phyloP scores from a whole-genome alignment of 2,797 vertebrate genomes.

The Acropternis orthonyx region DNA sequence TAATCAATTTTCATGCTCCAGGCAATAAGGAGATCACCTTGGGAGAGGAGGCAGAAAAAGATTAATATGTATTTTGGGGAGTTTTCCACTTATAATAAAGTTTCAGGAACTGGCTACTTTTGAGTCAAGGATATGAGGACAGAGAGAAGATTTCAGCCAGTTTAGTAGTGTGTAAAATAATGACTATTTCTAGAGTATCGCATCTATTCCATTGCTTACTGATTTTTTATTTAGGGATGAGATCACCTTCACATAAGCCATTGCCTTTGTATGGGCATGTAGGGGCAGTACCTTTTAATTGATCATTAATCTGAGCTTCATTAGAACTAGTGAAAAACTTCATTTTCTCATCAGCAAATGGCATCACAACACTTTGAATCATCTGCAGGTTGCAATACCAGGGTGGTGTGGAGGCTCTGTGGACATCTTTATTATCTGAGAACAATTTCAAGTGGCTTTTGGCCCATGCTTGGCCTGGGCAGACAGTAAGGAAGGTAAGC shows the following conservation, averaged over 20 bases:
- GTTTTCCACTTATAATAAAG: background rate
- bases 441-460: background rate
- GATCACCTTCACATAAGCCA: background rate
- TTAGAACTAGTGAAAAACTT: background rate
- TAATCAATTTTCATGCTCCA: constrained; percentile 35
- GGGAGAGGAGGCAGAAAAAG: background rate
- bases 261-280: background rate
- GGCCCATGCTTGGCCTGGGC: background rate
- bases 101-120: background rate
- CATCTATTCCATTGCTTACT: background rate
- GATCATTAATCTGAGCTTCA: background rate
- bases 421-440: background rate
- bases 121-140: background rate
- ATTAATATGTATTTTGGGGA: constrained; percentile 2
- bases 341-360: background rate
- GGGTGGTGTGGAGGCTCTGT: background rate
- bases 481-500: background rate
- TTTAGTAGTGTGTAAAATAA: background rate
- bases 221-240: background rate
- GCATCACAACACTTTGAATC: background rate
- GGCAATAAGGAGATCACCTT: constrained; percentile 11
- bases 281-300: background rate
- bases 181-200: background rate
- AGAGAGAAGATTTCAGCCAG: background rate
- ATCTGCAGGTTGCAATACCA: background rate